Base-by-base conservation (phyloP, 2,797 vertebrate species). In the Galagoides demidoff region DNA sequence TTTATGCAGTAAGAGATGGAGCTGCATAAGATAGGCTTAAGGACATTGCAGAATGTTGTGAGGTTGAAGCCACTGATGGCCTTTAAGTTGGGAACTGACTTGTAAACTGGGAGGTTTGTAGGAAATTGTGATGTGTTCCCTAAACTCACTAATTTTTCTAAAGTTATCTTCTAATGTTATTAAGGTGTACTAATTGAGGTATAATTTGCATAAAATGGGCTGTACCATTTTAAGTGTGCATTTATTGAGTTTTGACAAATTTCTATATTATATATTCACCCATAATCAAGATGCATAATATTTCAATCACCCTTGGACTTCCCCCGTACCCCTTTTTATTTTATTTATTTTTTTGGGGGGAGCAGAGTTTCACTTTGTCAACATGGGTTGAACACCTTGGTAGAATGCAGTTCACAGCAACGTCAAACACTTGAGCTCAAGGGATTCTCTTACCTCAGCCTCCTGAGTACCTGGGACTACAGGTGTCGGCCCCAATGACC, bases 61-160 rank as follows among this genome's bases (percentile, higher is more conserved):
- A 76, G 12, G 0, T 2, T 68, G 0, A 73, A 11, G 13, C 61
- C 7, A 81, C 0, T 23, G n/a, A 29, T 61, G 9, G 5, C 5
- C 82, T 93, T 52, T 85, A 8, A 89, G 74, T 9, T 64, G 0
- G 25, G 25, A 79, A 19, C 2, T 25, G 23, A 85, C 13, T 61
- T 71, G 20, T 83, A 5, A n/a, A 23, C 16, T 64, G 22, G 11
- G 4, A n/a, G 22, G 2, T 73, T 70, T 84, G 27, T 81, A 64
- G 17, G 0, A 66, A 71, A 37, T 31, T 37, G 19, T 14, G n/a
- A 3, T 90, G 4, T 66, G 23, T 61, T 84, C 4, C 10, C 37
- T 82, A 59, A 39, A 9, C 0, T 64, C 31, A n/a, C 0, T 83
- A 2, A 27, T 17, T 92, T 92, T 84, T 61, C 12, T 68, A 14